Evolutionary conservation across 2,113 vertebrate species (phyloP).

Genomic region (Hemiscyllium ocellatum): DNA sequence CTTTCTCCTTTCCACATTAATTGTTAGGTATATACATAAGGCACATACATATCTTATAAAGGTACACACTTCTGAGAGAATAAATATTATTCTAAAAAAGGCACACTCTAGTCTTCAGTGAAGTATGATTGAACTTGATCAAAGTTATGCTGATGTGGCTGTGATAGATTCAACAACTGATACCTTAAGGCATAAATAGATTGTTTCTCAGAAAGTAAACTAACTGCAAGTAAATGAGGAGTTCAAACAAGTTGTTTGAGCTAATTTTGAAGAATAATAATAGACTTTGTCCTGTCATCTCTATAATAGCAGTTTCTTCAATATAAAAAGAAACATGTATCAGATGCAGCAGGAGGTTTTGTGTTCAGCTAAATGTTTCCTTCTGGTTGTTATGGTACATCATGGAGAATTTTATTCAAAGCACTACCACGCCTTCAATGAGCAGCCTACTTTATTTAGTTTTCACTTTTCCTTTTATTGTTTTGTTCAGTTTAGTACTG

Average conservation of each 20-base stretch:
- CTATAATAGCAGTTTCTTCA: conserved; percentile 16
- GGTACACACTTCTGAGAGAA: background rate
- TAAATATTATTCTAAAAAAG: background rate
- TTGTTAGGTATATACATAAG: background rate
- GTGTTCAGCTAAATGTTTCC: background rate
- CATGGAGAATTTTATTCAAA: conserved; percentile 15
- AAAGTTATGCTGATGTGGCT: background rate
- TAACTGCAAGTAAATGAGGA: conserved; percentile 5
- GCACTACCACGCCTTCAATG: conserved; percentile 11
- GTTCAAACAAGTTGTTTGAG: conserved; percentile 17
- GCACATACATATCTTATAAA: background rate
- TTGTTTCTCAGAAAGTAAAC: background rate
- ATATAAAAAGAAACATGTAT: background rate
- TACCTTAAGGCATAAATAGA: background rate
- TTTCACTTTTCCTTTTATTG: conserved; percentile 22
- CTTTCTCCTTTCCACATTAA: background rate
- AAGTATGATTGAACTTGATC: background rate
- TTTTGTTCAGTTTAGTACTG: background rate
- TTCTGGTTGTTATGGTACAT: conserved; percentile 12
- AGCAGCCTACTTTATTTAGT: background rate
- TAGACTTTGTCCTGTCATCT: background rate
- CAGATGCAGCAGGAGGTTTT: background rate
- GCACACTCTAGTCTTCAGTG: no score
- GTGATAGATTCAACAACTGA: background rate
- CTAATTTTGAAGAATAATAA: conserved; percentile 6